Evolutionary conservation across 2,113 vertebrate species (phyloP).

Genomic region (Microtus montanus): DNA sequence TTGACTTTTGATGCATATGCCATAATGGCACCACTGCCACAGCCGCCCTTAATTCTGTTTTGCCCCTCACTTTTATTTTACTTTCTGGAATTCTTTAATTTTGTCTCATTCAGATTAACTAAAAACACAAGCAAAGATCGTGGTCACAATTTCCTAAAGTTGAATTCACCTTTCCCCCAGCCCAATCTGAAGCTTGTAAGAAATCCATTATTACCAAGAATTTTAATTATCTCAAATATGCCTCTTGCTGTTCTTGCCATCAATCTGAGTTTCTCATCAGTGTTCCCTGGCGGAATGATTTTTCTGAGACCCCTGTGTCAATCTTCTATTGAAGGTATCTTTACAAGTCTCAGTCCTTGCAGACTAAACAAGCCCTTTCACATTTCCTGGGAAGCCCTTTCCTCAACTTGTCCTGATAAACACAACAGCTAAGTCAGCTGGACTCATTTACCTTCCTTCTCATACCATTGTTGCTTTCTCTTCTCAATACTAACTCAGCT

Average conservation of each 20-base stretch:
- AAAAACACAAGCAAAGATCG: not conserved
- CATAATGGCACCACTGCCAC: not conserved
- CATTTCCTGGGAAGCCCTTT: not conserved
- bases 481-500: not conserved
- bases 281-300: slow-evolving; percentile 27
- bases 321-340: not conserved
- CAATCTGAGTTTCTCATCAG: slow-evolving; percentile 57
- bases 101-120: not conserved
- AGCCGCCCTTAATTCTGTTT: not conserved
- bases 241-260: slow-evolving; percentile 9
- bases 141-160: not conserved
- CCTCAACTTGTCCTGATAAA: not conserved
- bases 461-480: not conserved
- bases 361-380: not conserved
- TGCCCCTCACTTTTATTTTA: not conserved
- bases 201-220: slow-evolving; percentile 61
- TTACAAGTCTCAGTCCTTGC: not conserved
- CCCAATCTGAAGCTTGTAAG: slow-evolving; percentile 18
- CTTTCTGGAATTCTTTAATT: not conserved
- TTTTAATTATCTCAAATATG: slow-evolving; percentile 62
- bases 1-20: not conserved
- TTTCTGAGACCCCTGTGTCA: not conserved
- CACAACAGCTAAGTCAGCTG: not conserved
- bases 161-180: not conserved
- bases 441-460: not conserved